Percentiles rank a stretch among this genome's conserved stretches.
These are phyloP conservation scores for Tetramorium alpestre DNA, from an alignment of 1,140 invertebrate species.

Conservation along the genomic window DNA sequence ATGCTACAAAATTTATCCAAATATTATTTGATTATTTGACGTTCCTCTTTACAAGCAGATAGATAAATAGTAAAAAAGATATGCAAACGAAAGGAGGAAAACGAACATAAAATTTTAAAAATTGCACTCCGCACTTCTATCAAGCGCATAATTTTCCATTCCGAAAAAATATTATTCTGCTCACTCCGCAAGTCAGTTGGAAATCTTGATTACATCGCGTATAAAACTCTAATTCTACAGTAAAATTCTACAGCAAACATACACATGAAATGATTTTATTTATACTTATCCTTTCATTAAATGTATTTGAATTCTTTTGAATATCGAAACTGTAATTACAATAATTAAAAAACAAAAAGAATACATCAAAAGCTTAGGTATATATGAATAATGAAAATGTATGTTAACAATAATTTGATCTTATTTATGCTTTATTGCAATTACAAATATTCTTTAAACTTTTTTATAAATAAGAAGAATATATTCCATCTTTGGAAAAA, in stretches of 20 bases:
- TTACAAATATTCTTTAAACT: neutral
- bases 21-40: constrained; percentile 16
- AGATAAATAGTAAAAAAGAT: constrained; percentile 24
- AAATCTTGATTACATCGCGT: constrained; percentile 45
- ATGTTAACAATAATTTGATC: too few species aligned
- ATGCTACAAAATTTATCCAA: neutral
- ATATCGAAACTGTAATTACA: neutral
- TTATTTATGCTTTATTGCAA: neutral
- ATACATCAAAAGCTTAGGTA: too few species aligned
- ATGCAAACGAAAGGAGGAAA: constrained; percentile 20
- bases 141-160: constrained; percentile 44
- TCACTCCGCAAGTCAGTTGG: constrained; percentile 35
- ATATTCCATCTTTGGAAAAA: neutral
- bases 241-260: neutral
- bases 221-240: constrained; percentile 33
- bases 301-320: neutral
- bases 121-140: constrained; percentile 30
- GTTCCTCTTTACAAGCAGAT: neutral
- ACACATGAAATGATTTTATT: constrained; percentile 22
- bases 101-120: constrained; percentile 39
- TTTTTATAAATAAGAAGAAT: neutral
- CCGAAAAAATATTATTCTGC: constrained; percentile 51
- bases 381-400: too few species aligned
- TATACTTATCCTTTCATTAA: constrained; percentile 22
- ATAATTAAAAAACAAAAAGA: too few species aligned